Evolutionary conservation across 2,113 vertebrate species (phyloP).

Genomic region (Anseranas semipalmata): DNA sequence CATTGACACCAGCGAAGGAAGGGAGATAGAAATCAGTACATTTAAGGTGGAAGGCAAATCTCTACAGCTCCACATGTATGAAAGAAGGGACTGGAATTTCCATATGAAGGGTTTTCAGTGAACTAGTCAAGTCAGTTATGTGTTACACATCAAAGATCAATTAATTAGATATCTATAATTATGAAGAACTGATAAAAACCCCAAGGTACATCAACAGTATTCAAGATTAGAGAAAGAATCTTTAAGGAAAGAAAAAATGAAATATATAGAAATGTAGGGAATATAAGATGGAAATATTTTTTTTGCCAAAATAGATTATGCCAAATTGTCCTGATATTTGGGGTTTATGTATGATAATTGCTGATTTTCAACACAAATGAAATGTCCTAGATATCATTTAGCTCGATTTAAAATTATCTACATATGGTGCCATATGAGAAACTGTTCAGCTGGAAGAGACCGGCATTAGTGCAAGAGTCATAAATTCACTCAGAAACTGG

Average conservation of each 20-base stretch:
- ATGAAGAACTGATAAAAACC: background rate
- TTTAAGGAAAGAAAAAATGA: background rate
- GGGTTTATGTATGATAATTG: background rate
- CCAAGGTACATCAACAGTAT: background rate
- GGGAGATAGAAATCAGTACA: background rate
- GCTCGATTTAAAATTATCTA: background rate
- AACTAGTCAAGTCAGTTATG: background rate
- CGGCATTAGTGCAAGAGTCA: rapidly evolving
- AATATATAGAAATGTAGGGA: background rate
- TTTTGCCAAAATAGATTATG: background rate
- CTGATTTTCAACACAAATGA: background rate
- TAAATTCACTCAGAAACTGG: background rate
- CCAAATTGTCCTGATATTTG: background rate
- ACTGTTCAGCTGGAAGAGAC: background rate
- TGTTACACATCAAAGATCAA: background rate
- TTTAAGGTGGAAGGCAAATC: background rate
- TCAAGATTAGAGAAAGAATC: background rate
- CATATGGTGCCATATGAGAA: background rate
- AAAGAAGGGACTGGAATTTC: background rate
- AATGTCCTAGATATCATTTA: background rate
- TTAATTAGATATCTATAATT: background rate
- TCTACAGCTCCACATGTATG: background rate
- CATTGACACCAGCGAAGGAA: background rate
- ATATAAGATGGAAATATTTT: background rate
- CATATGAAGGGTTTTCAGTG: background rate